Conservation (phyloP, 2,888 invertebrate genomes). For the Drosophila helvetica region DNA sequence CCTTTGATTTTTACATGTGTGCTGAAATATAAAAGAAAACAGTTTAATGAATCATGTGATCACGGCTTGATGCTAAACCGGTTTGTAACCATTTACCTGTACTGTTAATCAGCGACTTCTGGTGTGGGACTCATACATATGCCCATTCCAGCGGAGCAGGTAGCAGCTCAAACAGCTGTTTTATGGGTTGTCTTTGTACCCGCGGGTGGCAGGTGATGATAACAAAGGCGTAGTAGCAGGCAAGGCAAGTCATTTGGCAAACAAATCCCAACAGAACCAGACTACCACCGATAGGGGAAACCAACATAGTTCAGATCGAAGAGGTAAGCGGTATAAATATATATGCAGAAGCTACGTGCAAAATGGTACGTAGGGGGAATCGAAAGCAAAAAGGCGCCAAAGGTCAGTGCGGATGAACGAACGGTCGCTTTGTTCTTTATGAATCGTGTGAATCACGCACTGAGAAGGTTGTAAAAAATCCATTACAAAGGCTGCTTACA, state of each 20-base stretch:
- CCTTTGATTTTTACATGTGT: too few relatives aligned
- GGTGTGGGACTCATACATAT: background rate
- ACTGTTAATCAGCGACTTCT: background rate
- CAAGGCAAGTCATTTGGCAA: conserved; percentile 33
- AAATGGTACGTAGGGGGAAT: background rate
- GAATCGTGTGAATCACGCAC: background rate
- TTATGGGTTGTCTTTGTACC: conserved; percentile 25
- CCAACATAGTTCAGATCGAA: background rate
- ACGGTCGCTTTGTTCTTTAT: conserved; percentile 15
- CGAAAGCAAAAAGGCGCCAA: background rate
- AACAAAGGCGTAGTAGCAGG: conserved; percentile 32
- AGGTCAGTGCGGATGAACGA: conserved; percentile 13
- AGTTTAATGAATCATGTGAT: background rate
- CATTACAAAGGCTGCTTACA: conserved; percentile 6
- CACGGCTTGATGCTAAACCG: background rate
- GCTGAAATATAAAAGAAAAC: background rate
- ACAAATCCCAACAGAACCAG: conserved; percentile 30
- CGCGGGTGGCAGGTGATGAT: conserved; percentile 14
- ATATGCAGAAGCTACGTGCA: conserved; percentile 15
- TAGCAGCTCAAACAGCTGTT: conserved; percentile 43
- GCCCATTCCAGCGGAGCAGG: conserved; percentile 10
- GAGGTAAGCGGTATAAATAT: conserved; percentile 5
- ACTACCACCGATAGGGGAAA: background rate
- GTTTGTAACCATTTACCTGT: background rate
- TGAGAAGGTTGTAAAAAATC: background rate